Conservation (phyloP, 2,797 vertebrate species). For the Tenualosa ilisha region DNA sequence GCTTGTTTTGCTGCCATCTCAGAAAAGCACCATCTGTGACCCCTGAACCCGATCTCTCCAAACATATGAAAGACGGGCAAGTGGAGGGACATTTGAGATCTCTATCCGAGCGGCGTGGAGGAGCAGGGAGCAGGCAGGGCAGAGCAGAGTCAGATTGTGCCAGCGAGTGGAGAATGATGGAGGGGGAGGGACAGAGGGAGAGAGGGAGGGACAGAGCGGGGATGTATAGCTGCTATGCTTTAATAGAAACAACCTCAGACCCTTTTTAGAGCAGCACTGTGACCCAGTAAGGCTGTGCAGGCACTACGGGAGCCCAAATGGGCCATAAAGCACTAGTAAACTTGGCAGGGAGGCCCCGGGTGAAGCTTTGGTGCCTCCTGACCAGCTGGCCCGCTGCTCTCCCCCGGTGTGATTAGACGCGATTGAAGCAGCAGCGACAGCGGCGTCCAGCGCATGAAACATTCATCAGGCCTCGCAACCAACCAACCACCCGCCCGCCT, state of each 20-base stretch:
- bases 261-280: conserved; percentile 32
- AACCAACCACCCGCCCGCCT: no score
- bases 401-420: neutral
- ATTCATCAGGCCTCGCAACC: neutral
- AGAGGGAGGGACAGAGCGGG: neutral
- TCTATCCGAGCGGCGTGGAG: neutral
- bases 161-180: neutral
- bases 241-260: neutral
- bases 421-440: neutral
- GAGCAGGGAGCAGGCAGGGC: neutral
- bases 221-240: neutral
- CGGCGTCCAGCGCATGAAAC: neutral
- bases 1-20: conserved; percentile 48
- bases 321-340: conserved; percentile 16
- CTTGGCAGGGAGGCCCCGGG: conserved; percentile 7
- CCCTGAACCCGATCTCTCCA: conserved; percentile 41
- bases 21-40: conserved; percentile 55
- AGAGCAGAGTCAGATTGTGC: neutral
- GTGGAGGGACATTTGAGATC: neutral
- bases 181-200: neutral
- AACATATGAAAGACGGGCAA: neutral
- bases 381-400: conserved; percentile 4
- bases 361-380: conserved; percentile 2
- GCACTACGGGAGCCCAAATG: conserved; percentile 18
- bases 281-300: conserved; percentile 34